Evolutionary conservation across 2,113 vertebrate species (phyloP).

Genomic region (Galbula dea): DNA sequence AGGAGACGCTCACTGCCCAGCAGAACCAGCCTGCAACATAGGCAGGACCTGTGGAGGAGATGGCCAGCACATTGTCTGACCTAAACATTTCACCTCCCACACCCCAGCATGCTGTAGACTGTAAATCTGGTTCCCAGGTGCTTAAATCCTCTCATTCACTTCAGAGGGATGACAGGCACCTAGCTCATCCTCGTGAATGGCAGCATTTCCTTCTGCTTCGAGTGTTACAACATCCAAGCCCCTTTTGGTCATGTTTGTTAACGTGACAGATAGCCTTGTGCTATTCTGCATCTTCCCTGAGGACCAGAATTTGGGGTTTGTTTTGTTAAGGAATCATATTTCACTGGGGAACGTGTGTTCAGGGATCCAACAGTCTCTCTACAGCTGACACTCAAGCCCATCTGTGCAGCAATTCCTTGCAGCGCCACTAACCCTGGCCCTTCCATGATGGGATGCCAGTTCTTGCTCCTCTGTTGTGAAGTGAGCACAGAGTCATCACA

Average conservation of each 20-base stretch:
- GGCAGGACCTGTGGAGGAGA: background rate
- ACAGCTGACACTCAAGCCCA: background rate
- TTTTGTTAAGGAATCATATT: background rate
- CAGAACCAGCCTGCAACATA: fast-evolving
- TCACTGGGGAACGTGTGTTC: background rate
- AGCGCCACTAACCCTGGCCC: background rate
- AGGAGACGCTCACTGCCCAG: background rate
- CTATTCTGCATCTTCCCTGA: background rate
- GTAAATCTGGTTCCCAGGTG: background rate
- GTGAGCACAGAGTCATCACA: background rate
- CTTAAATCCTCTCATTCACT: background rate
- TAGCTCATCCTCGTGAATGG: background rate
- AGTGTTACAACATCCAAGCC: background rate
- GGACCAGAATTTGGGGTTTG: background rate
- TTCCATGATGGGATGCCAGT: constrained; percentile 25
- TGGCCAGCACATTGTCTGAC: background rate
- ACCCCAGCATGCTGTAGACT: fast-evolving
- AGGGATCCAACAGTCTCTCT: background rate
- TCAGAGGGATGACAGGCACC: background rate
- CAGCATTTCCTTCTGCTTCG: background rate
- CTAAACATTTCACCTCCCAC: background rate
- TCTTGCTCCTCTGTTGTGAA: constrained; percentile 19
- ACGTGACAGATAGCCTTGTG: too few species aligned
- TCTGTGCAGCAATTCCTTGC: background rate
- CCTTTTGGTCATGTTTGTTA: background rate